Base-by-base conservation (phyloP, 1,140 invertebrate genomes). In the Drosophila subpulchrella region DNA sequence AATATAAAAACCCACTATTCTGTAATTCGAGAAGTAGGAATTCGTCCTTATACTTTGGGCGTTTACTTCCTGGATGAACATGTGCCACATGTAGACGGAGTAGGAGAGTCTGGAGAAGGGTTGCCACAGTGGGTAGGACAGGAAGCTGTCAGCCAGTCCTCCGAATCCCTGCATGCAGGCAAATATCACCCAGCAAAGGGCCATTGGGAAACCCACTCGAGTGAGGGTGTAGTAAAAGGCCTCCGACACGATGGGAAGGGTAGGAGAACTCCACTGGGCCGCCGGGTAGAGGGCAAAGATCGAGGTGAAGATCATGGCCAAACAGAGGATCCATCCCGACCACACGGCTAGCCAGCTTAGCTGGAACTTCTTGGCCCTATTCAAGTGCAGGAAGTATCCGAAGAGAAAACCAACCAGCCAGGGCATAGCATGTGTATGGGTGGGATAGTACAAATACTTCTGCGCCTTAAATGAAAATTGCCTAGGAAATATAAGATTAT, bases 141-240 rank as follows among this genome's bases (percentile, higher is more conserved):
- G 46, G 8, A 94, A 91, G 77, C 91, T 92, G 61, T 94, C 93
- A 34, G 93, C 91, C 34, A 92, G 83, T 73, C 93, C 95, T 77
- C 94, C 95, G 83, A 95, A 94, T 44, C 95, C 95, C 47, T 94
- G 93, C 7, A 93, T 91, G 77, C 96, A 95, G 3, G 95, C 94
- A 50, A 95, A 94, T 11, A 96, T 93, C 4, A 97, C 93, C 95
- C 95, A 96, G 2, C 93, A 93, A 2, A 97, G 47, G 1, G 92
- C 93, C 0, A 95, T 3, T 0, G 93, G 92, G 94, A 96, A 96
- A 0, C 93, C 90, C 2, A 94, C 92, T 44, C 95, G 92, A 36
- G 94, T 93, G 2, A 96, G 92, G 3, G 94, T 93, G 2, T 94
- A 94, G 70, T 96, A 96, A 8, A 95, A 92, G 1, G 95, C 93